Evolutionary conservation across 1,140 invertebrate species (phyloP).

Genomic region (Calephelis virginiensis): DNA sequence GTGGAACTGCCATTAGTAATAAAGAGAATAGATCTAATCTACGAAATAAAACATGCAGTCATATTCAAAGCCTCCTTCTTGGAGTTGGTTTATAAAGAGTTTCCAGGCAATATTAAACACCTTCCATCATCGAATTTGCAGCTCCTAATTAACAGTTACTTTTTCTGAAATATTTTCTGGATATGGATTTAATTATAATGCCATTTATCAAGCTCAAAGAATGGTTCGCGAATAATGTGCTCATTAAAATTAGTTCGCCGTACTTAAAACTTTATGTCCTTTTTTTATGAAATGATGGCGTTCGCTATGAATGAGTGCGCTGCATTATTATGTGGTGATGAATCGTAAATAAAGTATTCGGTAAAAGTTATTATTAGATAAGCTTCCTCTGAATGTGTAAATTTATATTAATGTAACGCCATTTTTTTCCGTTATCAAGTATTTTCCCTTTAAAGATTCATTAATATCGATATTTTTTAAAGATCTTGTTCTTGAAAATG

Average conservation of each 20-base stretch:
- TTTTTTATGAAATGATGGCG: neutral
- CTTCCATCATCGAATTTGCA: neutral
- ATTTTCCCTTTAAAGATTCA: too few species aligned
- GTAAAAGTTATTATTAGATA: too few species aligned
- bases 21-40: too few species aligned
- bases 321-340: neutral
- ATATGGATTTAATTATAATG: conserved; percentile 17
- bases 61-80: neutral
- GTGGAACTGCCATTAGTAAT: too few species aligned
- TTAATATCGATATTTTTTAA: too few species aligned
- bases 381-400: too few species aligned
- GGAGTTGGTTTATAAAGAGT: neutral
- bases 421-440: too few species aligned
- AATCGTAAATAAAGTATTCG: too few species aligned
- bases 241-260: conserved; percentile 21
- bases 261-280: conserved; percentile 5
- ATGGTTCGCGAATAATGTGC: conserved; percentile 18
- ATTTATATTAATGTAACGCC: too few species aligned
- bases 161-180: neutral
- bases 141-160: conserved; percentile 9
- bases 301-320: neutral
- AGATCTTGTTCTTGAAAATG: too few species aligned
- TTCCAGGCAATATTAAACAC: neutral
- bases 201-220: conserved; percentile 11
- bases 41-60: too few species aligned